Evolutionary conservation across 2,797 vertebrate species (phyloP), one percentile per base, ranked within the genome.

Genomic region (Allobates femoralis): DNA sequence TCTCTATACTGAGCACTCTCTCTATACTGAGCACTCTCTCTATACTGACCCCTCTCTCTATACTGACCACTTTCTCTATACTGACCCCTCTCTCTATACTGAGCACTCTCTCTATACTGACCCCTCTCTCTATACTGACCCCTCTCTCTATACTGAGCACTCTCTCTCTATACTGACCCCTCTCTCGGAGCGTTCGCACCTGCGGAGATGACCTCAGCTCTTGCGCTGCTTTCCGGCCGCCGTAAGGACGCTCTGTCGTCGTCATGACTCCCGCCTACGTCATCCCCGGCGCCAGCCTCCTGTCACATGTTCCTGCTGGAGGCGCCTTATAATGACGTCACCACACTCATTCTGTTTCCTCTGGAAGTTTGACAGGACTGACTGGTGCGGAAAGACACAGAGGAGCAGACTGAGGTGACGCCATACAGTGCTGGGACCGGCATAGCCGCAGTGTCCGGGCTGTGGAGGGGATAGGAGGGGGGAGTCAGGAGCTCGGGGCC

Each of bases 181-280:
- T 41, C 37, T 4, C 37, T 8, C 5, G 5, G 1, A 2, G 37
- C 10, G 37, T 41, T 41, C 37, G 37, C 28, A 60, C 53, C 51
- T 62, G n/a, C 58, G n/a, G n/a, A 26, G 58, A 62, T 14, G 8
- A 4, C 6, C 71, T 75, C 81, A 0, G 50, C 12, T 19, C 15
- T n/a, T 8, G 14, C 11, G 0, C 60, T 0, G 37, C 37, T 66
- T 11, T 34, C 10, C 2, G 46, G 26, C 53, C 6, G 28, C 80
- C 62, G 80, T 79, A 58, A 19, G 50, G 81, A 87, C 86, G 81
- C 75, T 64, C 64, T 46, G 55, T 55, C 73, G 86, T 87, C 81
- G 86, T 79, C 86, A 83, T 84, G 86, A 30, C 81, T 58, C 81
- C 85, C 64, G 28, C 3, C 0, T 1, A 77, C 73, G 71, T 83